A percentile compares a stretch with the other conserved stretches of the same genome.
phyloP scores from a whole-genome alignment of 2,888 invertebrate genomes.

The Sphaerophoria rueppellii region DNA sequence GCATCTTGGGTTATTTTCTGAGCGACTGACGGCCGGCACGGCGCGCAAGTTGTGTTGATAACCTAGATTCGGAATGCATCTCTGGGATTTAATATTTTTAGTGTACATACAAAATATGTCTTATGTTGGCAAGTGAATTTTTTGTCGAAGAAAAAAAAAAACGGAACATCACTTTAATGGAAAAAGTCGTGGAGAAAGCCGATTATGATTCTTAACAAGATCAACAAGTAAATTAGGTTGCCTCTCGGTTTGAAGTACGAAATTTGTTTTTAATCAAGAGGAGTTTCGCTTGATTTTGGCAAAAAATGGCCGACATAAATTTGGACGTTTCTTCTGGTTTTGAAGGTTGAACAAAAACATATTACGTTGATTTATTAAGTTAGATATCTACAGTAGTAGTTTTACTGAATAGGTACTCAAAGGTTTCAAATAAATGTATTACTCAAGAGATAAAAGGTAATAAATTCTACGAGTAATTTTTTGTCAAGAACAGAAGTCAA shows the following conservation, averaged over 20 bases:
- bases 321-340: too few relatives aligned
- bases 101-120: neutral
- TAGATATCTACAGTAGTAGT: too few relatives aligned
- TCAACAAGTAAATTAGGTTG: conserved; percentile 30
- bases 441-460: too few relatives aligned
- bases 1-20: conserved; percentile 62
- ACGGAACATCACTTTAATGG: neutral
- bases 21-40: neutral
- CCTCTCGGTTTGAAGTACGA: neutral
- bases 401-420: too few relatives aligned
- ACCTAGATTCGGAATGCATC: conserved; percentile 54
- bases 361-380: too few relatives aligned
- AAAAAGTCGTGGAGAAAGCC: conserved; percentile 63
- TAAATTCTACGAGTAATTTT: too few relatives aligned
- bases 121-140: conserved; percentile 15
- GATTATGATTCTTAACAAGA: conserved; percentile 46
- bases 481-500: neutral
- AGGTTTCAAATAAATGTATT: too few relatives aligned
- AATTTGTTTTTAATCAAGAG: neutral
- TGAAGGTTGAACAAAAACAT: too few relatives aligned
- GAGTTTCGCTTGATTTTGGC: neutral
- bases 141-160: neutral
- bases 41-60: conserved; percentile 44
- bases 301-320: too few relatives aligned
- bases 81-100: neutral